Evolutionary conservation across 2,888 invertebrate genomes (phyloP), one percentile per base, ranked within the genome.

Genomic region (Eristalinus sepulchralis): DNA sequence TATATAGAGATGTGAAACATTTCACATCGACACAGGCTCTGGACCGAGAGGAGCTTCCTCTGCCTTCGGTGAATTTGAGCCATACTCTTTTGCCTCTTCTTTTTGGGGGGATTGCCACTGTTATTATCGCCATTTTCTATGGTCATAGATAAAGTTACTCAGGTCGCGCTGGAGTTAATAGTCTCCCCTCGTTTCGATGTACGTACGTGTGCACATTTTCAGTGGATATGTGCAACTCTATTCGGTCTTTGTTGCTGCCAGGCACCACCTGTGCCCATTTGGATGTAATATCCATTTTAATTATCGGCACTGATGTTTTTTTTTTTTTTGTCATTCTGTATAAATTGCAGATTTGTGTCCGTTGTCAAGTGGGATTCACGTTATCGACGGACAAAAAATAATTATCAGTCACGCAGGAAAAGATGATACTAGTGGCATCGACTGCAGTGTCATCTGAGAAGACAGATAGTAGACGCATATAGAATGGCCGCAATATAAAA

Each of bases 211-310:
- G 8, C 39, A 27, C 39, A 31, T 62, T 8, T n/a, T n/a, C n/a
- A n/a, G n/a, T n/a, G n/a, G n/a, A n/a, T n/a, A n/a, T n/a, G n/a
- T 47, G 47, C 34, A 9, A 1, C 34, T 62, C 17, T 17, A 64
- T 39, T 24, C 57, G 13, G 11, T 22, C 57, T 22, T 71, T 34
- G 20, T 47, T 47, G 24, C 57, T 59, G 57, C 59, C 60, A 60
- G 66, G 64, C 72, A 73, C 71, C 80, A 80, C 67, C 80, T 80
- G 80, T 73, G 67, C 55, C 59, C 53, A 72, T 72, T 70, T 53
- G 60, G n/a, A 60, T 67, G 67, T 73, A 47, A 62, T 67, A 67
- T 67, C n/a, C 34, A 71, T 71, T 78, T 71, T 78, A 64, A 64
- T 71, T 64, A 57, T 62, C 34, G 57, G 39, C 68, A 67, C 10